phyloP scores from a whole-genome alignment of 2,113 vertebrate species.

The Elephas maximus region DNA sequence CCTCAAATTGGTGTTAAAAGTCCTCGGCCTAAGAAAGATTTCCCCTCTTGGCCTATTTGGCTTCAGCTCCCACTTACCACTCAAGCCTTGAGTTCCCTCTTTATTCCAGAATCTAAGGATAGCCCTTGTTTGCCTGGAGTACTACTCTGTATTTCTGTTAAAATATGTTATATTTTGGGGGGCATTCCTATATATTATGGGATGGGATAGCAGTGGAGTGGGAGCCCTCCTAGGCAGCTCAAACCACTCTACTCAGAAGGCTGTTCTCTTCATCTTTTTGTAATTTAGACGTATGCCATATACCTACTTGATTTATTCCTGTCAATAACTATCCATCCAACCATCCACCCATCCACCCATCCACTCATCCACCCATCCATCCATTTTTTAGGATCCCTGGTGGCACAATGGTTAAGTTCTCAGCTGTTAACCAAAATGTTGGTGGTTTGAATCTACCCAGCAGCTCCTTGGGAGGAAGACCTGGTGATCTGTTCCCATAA shows the following conservation, averaged over 20 bases:
- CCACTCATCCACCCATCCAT: not conserved
- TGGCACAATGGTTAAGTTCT: not conserved
- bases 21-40: not conserved
- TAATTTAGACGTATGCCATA: not conserved
- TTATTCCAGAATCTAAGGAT: not conserved
- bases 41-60: not conserved
- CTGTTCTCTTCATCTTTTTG: not conserved
- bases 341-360: not conserved
- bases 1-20: not conserved
- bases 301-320: not conserved
- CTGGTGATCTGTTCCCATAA: too few relatives aligned
- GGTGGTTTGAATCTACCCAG: not conserved
- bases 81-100: not conserved
- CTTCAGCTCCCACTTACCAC: not conserved
- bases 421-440: not conserved
- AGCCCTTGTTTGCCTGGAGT: not conserved
- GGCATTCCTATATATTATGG: not conserved
- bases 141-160: not conserved
- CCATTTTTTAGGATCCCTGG: not conserved
- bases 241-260: not conserved
- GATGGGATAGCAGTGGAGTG: accelerated
- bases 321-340: not conserved
- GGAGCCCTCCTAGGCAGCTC: not conserved
- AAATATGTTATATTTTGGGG: not conserved
- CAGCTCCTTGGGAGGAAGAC: too few relatives aligned